Evolutionary conservation across 2,113 vertebrate genomes (phyloP).

Genomic region (Diadophis punctatus): DNA sequence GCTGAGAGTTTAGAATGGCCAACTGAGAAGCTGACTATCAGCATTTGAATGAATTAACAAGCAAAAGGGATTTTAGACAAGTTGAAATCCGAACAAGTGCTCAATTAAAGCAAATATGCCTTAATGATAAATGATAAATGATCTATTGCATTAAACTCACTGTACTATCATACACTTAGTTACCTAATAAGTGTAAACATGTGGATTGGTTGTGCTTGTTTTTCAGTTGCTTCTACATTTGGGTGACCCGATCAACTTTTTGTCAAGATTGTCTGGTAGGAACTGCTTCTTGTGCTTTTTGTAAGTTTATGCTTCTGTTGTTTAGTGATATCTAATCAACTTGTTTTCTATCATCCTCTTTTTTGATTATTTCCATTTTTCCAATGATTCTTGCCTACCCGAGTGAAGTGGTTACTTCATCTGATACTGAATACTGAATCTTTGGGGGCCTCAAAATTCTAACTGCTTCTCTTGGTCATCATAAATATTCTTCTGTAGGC

Average conservation of each 20-base stretch:
- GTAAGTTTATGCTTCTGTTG: neutral
- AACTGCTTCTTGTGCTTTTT: neutral
- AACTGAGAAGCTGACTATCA: neutral
- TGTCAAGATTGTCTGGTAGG: neutral
- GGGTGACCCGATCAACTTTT: neutral
- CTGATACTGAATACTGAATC: neutral
- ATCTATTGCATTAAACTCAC: neutral
- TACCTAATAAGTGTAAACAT: neutral
- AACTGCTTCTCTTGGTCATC: neutral
- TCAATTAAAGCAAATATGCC: neutral
- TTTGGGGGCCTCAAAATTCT: neutral
- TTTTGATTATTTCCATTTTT: neutral
- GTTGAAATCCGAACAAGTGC: neutral
- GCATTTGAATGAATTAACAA: neutral
- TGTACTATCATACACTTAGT: neutral
- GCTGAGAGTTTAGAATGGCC: neutral
- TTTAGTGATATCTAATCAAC: neutral
- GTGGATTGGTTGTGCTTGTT: neutral
- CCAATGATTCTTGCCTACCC: neutral
- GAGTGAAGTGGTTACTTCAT: neutral
- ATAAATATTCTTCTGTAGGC: neutral
- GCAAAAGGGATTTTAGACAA: neutral
- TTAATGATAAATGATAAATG: neutral
- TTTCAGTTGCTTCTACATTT: neutral
- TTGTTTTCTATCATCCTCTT: neutral